Conservation (phyloP, 2,888 invertebrate genomes). For the Stenodema calcarata region DNA sequence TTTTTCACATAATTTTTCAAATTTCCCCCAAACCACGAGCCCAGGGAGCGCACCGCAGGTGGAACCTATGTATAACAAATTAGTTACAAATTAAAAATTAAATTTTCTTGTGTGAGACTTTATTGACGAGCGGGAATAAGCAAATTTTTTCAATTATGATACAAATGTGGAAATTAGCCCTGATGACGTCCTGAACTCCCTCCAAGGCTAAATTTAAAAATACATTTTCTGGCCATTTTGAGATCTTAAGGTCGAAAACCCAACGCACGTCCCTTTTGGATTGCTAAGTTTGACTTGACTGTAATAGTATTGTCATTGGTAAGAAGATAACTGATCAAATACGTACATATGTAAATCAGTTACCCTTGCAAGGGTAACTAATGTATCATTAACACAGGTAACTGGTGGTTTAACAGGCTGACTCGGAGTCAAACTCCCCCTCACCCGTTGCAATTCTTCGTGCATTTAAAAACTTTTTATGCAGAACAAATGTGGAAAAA, state of each 20-base stretch:
- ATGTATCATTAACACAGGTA: background rate
- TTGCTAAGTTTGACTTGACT: background rate
- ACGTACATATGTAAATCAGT: background rate
- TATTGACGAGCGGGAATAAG: too few species aligned
- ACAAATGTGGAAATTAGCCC: background rate
- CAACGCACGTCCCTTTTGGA: background rate
- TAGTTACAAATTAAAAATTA: too few species aligned
- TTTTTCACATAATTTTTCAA: too few species aligned
- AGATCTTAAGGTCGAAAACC: too few species aligned
- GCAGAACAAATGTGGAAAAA: background rate
- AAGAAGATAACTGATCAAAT: background rate
- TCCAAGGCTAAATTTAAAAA: too few species aligned
- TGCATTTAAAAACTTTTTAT: conserved; percentile 7
- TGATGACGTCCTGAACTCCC: background rate
- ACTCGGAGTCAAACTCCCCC: background rate
- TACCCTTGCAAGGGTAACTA: background rate
- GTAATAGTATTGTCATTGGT: background rate
- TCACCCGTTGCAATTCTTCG: background rate
- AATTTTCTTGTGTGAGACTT: too few species aligned
- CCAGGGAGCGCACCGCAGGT: too few species aligned
- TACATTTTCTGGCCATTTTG: too few species aligned
- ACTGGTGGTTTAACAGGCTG: background rate
- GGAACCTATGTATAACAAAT: too few species aligned
- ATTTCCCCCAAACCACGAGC: too few species aligned
- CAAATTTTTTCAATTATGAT: too few species aligned